phyloP scores from a whole-genome alignment of 2,888 invertebrate species.

The Spilarctia lutea region DNA sequence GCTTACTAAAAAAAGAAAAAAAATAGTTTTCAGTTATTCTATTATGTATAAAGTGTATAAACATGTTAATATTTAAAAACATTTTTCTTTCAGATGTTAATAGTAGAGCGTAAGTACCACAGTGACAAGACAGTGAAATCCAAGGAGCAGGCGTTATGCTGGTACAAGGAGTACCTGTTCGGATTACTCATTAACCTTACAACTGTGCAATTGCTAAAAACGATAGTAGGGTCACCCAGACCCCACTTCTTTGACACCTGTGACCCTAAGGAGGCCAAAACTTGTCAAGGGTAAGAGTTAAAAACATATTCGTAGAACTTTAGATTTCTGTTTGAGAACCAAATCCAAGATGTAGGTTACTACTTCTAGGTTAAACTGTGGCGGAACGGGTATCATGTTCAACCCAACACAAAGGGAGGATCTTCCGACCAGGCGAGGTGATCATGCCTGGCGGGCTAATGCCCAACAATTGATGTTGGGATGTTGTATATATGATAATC shows the following conservation, averaged over 20 bases:
- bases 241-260: constrained; percentile 93
- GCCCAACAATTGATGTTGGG: no score
- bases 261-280: constrained; percentile 87
- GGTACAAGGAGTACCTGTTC: constrained; percentile 88
- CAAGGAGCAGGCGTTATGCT: constrained; percentile 71
- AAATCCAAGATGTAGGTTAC: background rate
- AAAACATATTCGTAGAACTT: background rate
- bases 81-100: constrained; percentile 67
- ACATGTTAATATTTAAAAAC: background rate
- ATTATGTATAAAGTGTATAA: background rate
- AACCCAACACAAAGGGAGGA: no score
- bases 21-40: no score
- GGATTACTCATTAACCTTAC: constrained; percentile 87
- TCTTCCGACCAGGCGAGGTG: no score
- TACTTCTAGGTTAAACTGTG: background rate
- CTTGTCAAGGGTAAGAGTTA: constrained; percentile 81
- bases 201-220: constrained; percentile 86
- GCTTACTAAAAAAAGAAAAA: no score
- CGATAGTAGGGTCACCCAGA: constrained; percentile 89
- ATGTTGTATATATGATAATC: no score
- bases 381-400: no score
- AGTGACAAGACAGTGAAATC: constrained; percentile 58
- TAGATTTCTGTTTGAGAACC: background rate
- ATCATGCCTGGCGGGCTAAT: no score
- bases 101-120: constrained; percentile 68